These are phyloP conservation scores for Petrocephalus sullivani DNA, from an alignment of 2,797 vertebrate species.

Conservation along the genomic window DNA sequence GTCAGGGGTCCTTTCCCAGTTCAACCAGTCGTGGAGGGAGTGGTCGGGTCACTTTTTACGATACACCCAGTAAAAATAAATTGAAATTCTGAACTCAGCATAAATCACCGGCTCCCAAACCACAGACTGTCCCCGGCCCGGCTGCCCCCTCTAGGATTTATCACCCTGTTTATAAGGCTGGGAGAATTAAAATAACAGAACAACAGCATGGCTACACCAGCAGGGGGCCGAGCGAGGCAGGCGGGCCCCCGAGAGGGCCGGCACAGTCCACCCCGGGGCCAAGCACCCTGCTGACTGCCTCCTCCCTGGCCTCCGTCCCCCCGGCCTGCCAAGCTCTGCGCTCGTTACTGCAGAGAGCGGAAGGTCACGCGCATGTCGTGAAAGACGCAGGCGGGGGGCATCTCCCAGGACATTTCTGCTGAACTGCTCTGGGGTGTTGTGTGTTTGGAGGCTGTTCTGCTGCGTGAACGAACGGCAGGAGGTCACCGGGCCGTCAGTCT, in stretches of 20 bases:
- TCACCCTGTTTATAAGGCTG: conserved; percentile 23
- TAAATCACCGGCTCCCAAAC: conserved; percentile 4
- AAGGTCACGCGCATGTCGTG: not conserved
- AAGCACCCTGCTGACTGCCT: not conserved
- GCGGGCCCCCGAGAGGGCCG: not conserved
- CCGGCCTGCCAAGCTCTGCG: not conserved
- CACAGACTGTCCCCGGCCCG: not conserved
- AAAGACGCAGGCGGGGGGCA: not conserved
- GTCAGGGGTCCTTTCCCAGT: not conserved
- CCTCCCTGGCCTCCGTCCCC: not conserved
- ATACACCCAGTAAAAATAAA: conserved; percentile 15
- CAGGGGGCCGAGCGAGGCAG: not conserved
- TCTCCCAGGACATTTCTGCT: not conserved
- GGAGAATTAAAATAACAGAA: conserved; percentile 43
- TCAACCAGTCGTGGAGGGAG: not conserved
- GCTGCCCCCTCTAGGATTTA: conserved; percentile 30
- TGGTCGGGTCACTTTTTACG: conserved; percentile 4
- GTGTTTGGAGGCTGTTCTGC: conserved; percentile 48
- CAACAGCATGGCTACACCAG: conserved; percentile 11
- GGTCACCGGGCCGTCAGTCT: not conserved
- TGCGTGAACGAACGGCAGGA: conserved; percentile 50
- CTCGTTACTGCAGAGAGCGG: not conserved
- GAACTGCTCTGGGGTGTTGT: conserved; percentile 34
- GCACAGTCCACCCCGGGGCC: not conserved
- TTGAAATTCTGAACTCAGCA: not conserved